Base-by-base conservation (phyloP, 2,113 vertebrate genomes). In the Varanus salvator region DNA sequence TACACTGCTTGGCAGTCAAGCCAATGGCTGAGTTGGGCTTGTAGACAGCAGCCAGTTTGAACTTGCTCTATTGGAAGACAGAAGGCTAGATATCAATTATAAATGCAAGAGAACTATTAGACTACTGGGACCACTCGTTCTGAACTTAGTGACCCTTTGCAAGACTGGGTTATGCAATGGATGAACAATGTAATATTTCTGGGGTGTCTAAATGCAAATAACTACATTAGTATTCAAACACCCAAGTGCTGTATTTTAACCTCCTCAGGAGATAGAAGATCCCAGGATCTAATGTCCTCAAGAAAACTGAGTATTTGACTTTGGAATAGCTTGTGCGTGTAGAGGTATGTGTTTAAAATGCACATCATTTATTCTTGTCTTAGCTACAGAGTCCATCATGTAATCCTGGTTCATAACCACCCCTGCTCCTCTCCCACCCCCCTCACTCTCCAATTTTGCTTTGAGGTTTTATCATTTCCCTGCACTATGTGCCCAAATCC, bases 381-480 rank as follows among this genome's bases (percentile, higher is more conserved):
- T 89, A 84, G 89, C 90, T 91, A 77, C 83, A 74, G 54, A 87
- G 68, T 84, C 93, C 89, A 69, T 69, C 38, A 1, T 81, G 91
- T 90, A 93, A 95, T 94, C 92, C 87, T 90, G 85, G 72, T 84
- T 92, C 90, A 91, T 92, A 93, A 93, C 84, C 77, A 38, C 85
- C 27, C 38, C 27, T 23, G 17, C 52, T 83, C 9, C 66, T 11
- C 25, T 38, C 29, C 44, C 1, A 44, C 38, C 52, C 68, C 34
- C 23, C 80, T 6, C 48, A n/a, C 60, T 50, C 19, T 31, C 34
- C 69, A 48, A 66, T 89, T 91, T 93, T 93, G 38, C 84, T 92
- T 29, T 84, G 78, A 89, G 27, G 3, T 90, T 91, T 94, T 91
- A 80, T 91, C 76, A 68, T 64, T 93, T 93, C 48, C 83, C 92